phyloP scores from a whole-genome alignment of 2,888 invertebrate species.

The Melinaea marsaeus region DNA sequence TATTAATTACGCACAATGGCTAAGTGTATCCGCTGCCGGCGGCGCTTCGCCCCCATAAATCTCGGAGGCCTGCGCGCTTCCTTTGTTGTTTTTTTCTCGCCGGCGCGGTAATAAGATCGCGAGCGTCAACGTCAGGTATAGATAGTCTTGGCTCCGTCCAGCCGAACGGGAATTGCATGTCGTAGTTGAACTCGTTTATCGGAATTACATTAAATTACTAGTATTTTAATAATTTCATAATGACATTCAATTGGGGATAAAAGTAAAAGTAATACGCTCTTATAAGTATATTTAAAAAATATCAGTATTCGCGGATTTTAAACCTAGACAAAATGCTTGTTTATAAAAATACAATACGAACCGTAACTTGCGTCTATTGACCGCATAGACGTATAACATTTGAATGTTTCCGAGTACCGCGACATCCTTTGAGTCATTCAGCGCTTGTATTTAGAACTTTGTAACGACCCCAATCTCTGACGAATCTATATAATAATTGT shows the following conservation, averaged over 20 bases:
- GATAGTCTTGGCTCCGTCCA: conserved; percentile 36
- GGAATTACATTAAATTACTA: not conserved
- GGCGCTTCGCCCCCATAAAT: conserved; percentile 73
- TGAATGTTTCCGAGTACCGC: conserved; percentile 28
- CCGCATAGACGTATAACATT: conserved; percentile 50
- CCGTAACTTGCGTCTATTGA: conserved; percentile 43
- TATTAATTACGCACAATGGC: too few species aligned
- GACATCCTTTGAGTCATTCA: conserved; percentile 22
- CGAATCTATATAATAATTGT: not conserved
- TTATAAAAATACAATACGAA: not conserved
- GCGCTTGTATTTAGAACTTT: not conserved
- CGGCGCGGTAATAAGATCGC: conserved; percentile 68
- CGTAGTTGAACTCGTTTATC: not conserved
- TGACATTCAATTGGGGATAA: too few species aligned
- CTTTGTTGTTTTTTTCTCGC: conserved; percentile 64
- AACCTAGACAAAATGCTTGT: not conserved
- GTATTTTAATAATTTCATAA: not conserved
- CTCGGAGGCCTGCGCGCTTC: conserved; percentile 51
- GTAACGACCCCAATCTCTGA: not conserved
- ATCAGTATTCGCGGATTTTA: too few species aligned
- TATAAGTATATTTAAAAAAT: too few species aligned
- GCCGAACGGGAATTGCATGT: conserved; percentile 37
- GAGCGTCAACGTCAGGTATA: conserved; percentile 71
- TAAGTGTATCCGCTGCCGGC: conserved; percentile 40
- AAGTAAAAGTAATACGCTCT: too few species aligned